A percentile compares a stretch with the other conserved stretches of the same genome.
Conservation (phyloP, 2,888 invertebrate species). For the Automeris io region DNA sequence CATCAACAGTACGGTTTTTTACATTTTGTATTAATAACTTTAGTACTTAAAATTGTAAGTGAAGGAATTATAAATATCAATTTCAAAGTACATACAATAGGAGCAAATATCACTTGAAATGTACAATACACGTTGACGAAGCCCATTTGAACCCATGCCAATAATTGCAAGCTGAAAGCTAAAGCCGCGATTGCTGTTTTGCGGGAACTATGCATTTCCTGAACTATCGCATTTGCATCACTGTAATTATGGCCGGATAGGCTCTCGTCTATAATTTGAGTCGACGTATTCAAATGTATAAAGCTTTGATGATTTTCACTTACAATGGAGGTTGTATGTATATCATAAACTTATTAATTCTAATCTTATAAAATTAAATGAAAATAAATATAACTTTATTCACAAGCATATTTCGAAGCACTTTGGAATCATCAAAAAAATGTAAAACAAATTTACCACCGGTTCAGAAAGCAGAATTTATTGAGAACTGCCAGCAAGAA, state of each 20-base stretch:
- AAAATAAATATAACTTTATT: background rate
- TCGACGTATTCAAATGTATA: background rate
- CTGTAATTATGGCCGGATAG: conserved; percentile 1
- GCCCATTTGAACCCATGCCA: conserved; percentile 9
- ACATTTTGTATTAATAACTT: no score
- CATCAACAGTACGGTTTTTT: no score
- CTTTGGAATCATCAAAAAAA: no score
- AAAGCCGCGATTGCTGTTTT: conserved; percentile 9
- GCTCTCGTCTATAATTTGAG: conserved; percentile 1
- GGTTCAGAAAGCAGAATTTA: no score
- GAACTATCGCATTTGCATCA: conserved; percentile 3
- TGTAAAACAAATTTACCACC: no score
- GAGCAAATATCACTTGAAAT: background rate
- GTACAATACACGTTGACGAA: background rate
- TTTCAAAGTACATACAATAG: background rate
- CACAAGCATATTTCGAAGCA: background rate
- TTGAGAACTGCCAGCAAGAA: no score
- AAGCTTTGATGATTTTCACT: background rate
- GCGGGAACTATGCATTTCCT: conserved; percentile 5
- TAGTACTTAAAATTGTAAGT: no score
- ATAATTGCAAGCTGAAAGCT: conserved; percentile 10
- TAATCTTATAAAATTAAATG: background rate
- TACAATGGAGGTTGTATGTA: background rate
- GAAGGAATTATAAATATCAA: no score
- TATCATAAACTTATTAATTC: background rate